Evolutionary conservation across 2,888 invertebrate genomes (phyloP), one percentile per base, ranked within the genome.

Genomic region (Ecdyonurus torrentis): DNA sequence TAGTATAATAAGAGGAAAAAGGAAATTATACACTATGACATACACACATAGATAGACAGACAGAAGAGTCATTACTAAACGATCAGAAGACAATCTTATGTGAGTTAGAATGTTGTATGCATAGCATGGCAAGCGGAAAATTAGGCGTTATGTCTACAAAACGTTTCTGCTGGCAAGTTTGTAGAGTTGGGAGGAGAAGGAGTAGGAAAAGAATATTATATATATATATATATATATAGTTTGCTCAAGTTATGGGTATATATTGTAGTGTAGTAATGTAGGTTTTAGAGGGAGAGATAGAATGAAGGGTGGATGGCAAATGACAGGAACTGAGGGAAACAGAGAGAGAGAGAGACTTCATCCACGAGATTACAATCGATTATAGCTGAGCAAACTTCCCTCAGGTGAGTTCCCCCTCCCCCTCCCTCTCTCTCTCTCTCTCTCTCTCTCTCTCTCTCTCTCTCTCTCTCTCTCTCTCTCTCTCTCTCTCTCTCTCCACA

Each of bases 71-170:
- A 37, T 37, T 37, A 37, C 37, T 37, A 15, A 10, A 15, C 37
- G 15, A 37, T 37, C 37, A 37, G 7, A 5, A 37, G 15, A 15
- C 37, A 37, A 37, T 37, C 15, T 37, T 37, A 5, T 10, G 37
- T 10, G 7, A 5, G 15, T 5, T 10, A 37, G 37, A 37, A 10
- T 37, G 5, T 5, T 37, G 15, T 37, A 15, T 37, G 15, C 5
- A 15, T 5, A 37, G 37, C 15, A 37, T 37, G 37, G 55, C 55
- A 22, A 55, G 55, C 55, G 55, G 55, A 55, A 55, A 55, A 55
- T 55, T 55, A 55, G 55, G 55, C 55, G 55, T 55, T 55, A n/a
- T 55, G 55, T 55, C 55, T 55, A 55, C 37, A n/a, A n/a, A n/a
- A n/a, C n/a, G n/a, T n/a, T n/a, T n/a, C n/a, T n/a, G n/a, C n/a